phyloP scores from a whole-genome alignment of 2,797 vertebrate genomes.

The Scarus forsteni region DNA sequence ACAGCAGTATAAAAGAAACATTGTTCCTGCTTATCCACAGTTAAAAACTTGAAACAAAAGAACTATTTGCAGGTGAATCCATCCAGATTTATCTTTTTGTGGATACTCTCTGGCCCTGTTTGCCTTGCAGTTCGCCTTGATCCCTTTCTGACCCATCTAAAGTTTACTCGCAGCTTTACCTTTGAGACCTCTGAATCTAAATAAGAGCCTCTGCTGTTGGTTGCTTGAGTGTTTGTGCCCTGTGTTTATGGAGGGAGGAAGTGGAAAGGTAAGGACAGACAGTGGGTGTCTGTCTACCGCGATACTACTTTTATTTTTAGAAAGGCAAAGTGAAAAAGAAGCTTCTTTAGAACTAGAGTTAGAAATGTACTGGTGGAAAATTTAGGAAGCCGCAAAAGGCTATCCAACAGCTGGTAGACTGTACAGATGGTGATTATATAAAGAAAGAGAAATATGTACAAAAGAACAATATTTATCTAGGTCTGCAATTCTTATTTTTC shows the following conservation, averaged over 20 bases:
- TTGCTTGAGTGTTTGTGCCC: constrained; percentile 31
- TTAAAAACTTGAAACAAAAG: not conserved
- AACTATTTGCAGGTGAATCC: not conserved
- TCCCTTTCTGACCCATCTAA: constrained; percentile 22
- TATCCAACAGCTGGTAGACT: too few species aligned
- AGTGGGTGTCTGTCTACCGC: constrained; percentile 43
- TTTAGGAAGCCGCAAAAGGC: too few species aligned
- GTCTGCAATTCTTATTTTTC: too few species aligned
- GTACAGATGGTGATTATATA: too few species aligned
- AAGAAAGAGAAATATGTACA: too few species aligned
- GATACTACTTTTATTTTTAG: too few species aligned
- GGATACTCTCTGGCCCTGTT: constrained; percentile 14
- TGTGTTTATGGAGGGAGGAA: constrained; percentile 48
- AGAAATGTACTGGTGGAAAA: too few species aligned
- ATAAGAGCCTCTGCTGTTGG: constrained; percentile 10
- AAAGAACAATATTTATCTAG: too few species aligned
- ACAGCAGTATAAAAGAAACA: constrained; percentile 3
- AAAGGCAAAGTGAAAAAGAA: too few species aligned
- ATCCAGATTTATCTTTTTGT: not conserved
- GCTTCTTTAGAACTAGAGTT: too few species aligned
- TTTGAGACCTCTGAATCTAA: constrained; percentile 23
- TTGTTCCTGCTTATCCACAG: not conserved
- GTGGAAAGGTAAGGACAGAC: constrained; percentile 33
- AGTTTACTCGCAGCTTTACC: constrained; percentile 28
- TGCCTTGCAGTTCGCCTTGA: constrained; percentile 26